These are phyloP conservation scores for Aphrocallistes beatrix DNA, from an alignment of 37 sponge, comb jelly and placozoan genomes.

Conservation along the genomic window DNA sequence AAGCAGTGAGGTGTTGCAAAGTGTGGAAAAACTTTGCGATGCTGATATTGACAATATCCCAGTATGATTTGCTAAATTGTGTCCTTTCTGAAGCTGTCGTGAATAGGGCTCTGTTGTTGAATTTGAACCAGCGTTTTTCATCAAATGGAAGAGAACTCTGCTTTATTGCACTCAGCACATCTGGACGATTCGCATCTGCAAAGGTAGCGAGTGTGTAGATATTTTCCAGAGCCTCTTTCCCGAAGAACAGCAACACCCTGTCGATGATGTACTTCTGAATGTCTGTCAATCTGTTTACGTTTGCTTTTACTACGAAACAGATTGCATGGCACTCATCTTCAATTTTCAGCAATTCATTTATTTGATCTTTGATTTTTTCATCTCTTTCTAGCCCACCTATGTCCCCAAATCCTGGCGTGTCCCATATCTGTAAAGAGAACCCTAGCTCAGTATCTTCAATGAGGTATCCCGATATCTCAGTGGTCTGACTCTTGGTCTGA, in stretches of 20 bases:
- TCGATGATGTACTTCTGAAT: not conserved
- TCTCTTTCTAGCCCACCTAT: not conserved
- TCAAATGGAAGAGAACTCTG: not conserved
- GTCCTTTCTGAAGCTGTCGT: not conserved
- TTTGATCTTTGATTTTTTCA: not conserved
- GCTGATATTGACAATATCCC: not conserved
- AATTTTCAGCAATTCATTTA: not conserved
- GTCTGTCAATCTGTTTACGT: slow-evolving; percentile 8
- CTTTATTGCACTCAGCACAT: not conserved
- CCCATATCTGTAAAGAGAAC: not conserved
- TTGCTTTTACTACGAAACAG: not conserved
- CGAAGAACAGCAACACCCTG: slow-evolving; percentile 9
- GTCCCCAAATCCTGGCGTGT: slow-evolving; percentile 7
- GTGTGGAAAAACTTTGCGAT: not conserved
- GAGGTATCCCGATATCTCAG: not conserved
- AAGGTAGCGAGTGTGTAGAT: not conserved
- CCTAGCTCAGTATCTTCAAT: not conserved
- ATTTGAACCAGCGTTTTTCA: not conserved
- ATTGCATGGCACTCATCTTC: slow-evolving; percentile 13
- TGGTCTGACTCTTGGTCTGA: not conserved
- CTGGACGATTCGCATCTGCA: not conserved
- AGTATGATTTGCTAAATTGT: not conserved
- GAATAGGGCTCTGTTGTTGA: not conserved
- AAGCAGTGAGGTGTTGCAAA: not conserved
- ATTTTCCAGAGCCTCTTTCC: not conserved